Conservation (phyloP, 1,140 invertebrate species). For the Ips typographus region DNA sequence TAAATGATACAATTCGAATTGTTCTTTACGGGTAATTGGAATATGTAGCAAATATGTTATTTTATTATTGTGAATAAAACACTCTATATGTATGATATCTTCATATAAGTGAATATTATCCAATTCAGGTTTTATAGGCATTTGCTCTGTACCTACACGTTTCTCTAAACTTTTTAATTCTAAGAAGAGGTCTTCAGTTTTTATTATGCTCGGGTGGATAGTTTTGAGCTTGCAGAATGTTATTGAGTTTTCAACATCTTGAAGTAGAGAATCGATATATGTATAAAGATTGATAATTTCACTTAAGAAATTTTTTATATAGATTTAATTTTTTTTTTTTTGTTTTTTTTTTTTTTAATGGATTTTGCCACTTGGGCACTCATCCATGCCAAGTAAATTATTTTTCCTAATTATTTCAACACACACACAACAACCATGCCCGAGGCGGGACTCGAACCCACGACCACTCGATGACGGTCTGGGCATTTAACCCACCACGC, state of each 20-base stretch:
- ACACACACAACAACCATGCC: too few relatives aligned
- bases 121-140: neutral
- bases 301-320: neutral
- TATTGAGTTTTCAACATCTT: neutral
- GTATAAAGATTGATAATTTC: neutral
- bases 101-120: neutral
- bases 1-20: neutral
- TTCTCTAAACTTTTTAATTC: too few relatives aligned
- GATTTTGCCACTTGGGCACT: too few relatives aligned
- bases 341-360: too few relatives aligned
- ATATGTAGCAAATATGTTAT: neutral
- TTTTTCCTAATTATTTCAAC: too few relatives aligned
- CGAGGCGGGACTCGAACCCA: too few relatives aligned
- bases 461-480: too few relatives aligned
- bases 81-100: neutral
- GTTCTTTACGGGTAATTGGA: too few relatives aligned
- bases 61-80: neutral
- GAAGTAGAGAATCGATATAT: neutral
- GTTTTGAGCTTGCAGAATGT: neutral
- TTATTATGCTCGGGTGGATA: neutral
- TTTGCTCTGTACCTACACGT: neutral
- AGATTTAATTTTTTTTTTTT: neutral
- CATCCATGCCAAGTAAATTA: too few relatives aligned
- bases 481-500: too few relatives aligned
- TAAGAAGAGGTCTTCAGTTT: neutral